Conservation (phyloP, 1,140 invertebrate genomes). For the Papilio machaon region DNA sequence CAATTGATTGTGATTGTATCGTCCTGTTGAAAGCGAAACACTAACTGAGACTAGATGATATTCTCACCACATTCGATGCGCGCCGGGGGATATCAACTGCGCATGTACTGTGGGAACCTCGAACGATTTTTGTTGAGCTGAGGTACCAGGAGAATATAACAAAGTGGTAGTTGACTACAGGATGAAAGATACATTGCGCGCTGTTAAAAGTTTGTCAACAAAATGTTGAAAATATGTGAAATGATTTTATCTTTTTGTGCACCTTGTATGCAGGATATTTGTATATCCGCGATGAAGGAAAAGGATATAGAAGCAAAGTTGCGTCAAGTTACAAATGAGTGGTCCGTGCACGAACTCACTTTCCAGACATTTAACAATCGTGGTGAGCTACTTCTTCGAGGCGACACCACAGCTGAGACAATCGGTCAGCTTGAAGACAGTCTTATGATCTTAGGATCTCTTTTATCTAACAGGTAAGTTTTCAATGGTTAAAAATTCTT, state of each 20-base stretch:
- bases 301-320: conserved; percentile 98
- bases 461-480: conserved; percentile 92
- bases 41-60: neutral
- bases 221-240: conserved; percentile 18
- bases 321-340: conserved; percentile 96
- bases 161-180: neutral
- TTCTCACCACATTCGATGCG: neutral
- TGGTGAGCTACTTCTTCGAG: conserved; percentile 94
- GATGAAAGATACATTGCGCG: neutral
- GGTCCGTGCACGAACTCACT: conserved; percentile 95
- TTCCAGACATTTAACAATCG: conserved; percentile 98
- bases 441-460: conserved; percentile 96
- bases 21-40: neutral
- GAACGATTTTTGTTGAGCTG: neutral
- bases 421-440: conserved; percentile 97
- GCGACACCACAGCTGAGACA: conserved; percentile 97
- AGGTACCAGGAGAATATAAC: conserved; percentile 38
- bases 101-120: conserved; percentile 5
- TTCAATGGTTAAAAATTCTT: neutral
- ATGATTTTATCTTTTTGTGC: conserved; percentile 21
- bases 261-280: conserved; percentile 89
- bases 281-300: conserved; percentile 98
- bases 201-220: conserved; percentile 6
- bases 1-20: conserved; percentile 7
- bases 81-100: neutral